Percentiles rank a stretch among this genome's conserved stretches.
Conservation (phyloP, 2,888 invertebrate genomes). For the Elysia crispata region DNA sequence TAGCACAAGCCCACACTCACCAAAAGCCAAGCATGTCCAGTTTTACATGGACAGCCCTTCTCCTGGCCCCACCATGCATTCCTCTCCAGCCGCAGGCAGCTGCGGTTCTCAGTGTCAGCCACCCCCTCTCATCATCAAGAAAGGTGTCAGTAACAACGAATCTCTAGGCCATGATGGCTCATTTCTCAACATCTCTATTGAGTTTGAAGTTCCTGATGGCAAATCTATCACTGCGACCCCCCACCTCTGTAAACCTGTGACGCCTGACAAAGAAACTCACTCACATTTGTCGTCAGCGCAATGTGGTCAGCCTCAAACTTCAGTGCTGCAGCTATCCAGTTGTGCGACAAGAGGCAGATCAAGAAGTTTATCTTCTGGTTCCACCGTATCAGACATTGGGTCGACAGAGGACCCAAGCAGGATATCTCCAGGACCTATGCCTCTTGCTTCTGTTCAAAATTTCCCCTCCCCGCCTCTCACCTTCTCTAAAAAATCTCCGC, state of each 20-base stretch:
- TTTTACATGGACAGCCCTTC: slow-evolving; percentile 43
- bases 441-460: background rate
- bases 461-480: background rate
- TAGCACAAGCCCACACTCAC: background rate
- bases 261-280: no score
- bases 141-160: slow-evolving; percentile 37
- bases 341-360: background rate
- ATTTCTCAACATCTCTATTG: slow-evolving; percentile 41
- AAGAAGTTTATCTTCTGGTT: slow-evolving; percentile 3
- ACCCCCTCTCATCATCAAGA: slow-evolving; percentile 35
- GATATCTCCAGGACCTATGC: background rate
- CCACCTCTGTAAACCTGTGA: no score
- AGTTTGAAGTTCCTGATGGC: slow-evolving; percentile 30
- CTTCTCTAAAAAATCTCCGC: background rate
- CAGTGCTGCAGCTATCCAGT: no score
- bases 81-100: slow-evolving; percentile 40
- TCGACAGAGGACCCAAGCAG: background rate
- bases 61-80: slow-evolving; percentile 39
- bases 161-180: slow-evolving; percentile 41
- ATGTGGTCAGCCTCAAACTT: no score
- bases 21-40: slow-evolving; percentile 12
- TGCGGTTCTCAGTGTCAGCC: background rate
- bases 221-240: background rate
- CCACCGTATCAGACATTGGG: slow-evolving; percentile 17
- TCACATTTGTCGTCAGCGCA: no score